Conservation (phyloP, 2,888 invertebrate species). For the Coelopa pilipes region DNA sequence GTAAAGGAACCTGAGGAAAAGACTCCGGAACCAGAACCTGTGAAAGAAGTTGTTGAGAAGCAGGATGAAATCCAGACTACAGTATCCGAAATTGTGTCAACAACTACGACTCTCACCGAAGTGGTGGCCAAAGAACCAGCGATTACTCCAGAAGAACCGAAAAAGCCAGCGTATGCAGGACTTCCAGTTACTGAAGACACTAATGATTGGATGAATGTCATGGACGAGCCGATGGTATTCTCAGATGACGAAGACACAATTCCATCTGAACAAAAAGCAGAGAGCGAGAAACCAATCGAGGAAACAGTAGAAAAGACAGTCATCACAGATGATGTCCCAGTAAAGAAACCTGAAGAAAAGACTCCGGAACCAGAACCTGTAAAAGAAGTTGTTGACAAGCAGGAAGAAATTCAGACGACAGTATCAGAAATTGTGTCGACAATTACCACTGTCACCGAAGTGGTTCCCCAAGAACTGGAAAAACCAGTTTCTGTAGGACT, state of each 20-base stretch:
- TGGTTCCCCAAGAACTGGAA: too few species aligned
- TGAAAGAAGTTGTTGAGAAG: neutral
- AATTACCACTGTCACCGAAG: neutral
- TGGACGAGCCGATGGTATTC: constrained; percentile 64
- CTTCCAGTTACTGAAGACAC: constrained; percentile 48
- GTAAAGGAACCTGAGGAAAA: neutral
- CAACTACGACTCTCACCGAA: constrained; percentile 24
- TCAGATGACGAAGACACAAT: constrained; percentile 63
- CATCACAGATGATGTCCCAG: too few species aligned
- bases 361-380: constrained; percentile 27
- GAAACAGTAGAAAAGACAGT: too few species aligned
- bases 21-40: neutral
- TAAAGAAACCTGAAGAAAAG: constrained; percentile 7
- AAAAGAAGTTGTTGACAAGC: constrained; percentile 41
- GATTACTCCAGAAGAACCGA: constrained; percentile 23
- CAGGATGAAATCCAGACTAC: neutral
- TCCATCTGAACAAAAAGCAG: constrained; percentile 7
- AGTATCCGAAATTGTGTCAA: neutral
- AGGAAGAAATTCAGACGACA: neutral
- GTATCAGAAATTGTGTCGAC: neutral
- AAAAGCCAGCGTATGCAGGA: constrained; percentile 52
- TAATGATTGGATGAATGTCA: constrained; percentile 56
- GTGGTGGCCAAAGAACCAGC: constrained; percentile 18
- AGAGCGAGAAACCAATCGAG: too few species aligned
- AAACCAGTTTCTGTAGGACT: neutral